Evolutionary conservation across 2,888 invertebrate species (phyloP).

Genomic region (Phytoseiulus persimilis): DNA sequence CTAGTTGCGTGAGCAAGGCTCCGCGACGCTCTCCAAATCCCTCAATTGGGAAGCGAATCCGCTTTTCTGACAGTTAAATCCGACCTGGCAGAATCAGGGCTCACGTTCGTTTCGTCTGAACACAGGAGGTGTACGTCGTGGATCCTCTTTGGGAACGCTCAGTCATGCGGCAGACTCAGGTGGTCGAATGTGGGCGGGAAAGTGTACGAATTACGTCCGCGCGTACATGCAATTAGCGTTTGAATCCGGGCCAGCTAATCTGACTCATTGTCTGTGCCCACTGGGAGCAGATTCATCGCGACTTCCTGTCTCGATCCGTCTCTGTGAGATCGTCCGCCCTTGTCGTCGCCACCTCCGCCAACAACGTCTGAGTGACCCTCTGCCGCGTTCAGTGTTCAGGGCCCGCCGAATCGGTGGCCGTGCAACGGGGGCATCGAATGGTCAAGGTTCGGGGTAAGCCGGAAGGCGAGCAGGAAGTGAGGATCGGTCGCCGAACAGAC

Average conservation of each 20-base stretch:
- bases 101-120: background rate
- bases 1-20: background rate
- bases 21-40: background rate
- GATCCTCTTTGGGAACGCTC: background rate
- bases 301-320: background rate
- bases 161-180: background rate
- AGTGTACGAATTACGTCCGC: background rate
- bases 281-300: background rate
- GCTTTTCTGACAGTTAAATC: background rate
- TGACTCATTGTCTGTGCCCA: background rate
- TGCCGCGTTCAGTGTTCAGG: background rate
- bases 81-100: background rate
- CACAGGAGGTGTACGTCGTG: background rate
- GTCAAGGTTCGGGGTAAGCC: background rate
- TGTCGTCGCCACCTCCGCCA: too few species aligned
- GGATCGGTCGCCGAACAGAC: background rate
- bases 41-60: background rate
- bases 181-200: background rate
- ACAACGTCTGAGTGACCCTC: too few species aligned
- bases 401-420: background rate
- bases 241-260: background rate
- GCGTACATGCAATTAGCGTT: background rate
- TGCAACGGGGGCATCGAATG: background rate
- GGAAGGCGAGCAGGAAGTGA: background rate
- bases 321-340: background rate